A percentile compares a stretch with the other conserved stretches of the same genome.
phyloP scores from a whole-genome alignment of 2,113 vertebrate genomes.

The Coptodon bakossiorum region DNA sequence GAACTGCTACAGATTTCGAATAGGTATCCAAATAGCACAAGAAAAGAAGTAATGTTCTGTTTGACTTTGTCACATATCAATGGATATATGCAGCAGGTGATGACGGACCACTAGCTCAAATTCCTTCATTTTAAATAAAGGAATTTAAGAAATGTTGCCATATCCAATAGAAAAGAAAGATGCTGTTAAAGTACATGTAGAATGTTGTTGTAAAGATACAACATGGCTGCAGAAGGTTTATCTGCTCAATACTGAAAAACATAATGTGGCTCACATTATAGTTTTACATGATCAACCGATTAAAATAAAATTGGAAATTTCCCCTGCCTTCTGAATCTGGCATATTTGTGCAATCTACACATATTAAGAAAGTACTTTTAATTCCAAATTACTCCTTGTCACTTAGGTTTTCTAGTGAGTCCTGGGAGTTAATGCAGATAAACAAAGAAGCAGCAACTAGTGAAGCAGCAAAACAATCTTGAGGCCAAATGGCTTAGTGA shows the following conservation, averaged over 20 bases:
- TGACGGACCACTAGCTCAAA: background rate
- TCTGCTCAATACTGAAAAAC: background rate
- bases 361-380: background rate
- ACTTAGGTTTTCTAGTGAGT: background rate
- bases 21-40: background rate
- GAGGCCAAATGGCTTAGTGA: slow-evolving; percentile 14
- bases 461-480: background rate
- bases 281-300: background rate
- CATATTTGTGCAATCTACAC: background rate
- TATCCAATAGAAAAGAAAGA: background rate
- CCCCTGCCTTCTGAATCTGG: background rate
- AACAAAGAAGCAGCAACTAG: background rate
- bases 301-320: background rate
- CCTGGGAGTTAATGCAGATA: background rate
- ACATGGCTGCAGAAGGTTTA: background rate
- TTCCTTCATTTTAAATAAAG: background rate
- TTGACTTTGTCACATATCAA: background rate
- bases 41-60: background rate
- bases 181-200: background rate
- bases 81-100: background rate
- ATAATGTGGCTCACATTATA: background rate
- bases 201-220: background rate
- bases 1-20: rapidly evolving
- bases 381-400: background rate
- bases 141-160: background rate